Evolutionary conservation across 2,113 vertebrate species (phyloP).

Genomic region (Bagarius yarrelli): DNA sequence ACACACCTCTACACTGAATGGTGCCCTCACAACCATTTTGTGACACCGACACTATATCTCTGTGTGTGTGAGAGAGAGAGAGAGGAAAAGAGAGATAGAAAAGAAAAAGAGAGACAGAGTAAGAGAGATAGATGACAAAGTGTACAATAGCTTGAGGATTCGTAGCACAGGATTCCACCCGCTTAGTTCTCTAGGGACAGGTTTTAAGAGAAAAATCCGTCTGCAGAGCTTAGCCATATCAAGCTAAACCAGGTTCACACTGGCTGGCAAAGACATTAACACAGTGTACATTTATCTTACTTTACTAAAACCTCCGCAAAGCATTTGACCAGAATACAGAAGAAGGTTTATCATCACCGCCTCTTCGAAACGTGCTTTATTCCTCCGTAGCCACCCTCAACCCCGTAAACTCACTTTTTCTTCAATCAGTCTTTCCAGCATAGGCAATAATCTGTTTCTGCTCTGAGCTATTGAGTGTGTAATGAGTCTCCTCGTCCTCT

Average conservation of each 20-base stretch:
- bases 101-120: conserved; percentile 20
- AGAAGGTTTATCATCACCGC: conserved; percentile 54
- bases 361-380: conserved; percentile 35
- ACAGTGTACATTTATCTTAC: conserved; percentile 56
- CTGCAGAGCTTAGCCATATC: conserved; percentile 38
- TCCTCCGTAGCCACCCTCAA: conserved; percentile 2
- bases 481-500: conserved; percentile 47
- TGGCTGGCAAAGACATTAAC: conserved; percentile 44
- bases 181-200: background rate
- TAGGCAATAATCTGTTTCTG: conserved; percentile 46
- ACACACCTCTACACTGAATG: conserved; percentile 31
- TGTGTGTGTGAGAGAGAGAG: background rate
- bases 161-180: background rate
- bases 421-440: conserved; percentile 42
- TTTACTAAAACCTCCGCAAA: conserved; percentile 42
- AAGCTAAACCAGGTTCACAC: conserved; percentile 11
- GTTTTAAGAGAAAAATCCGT: background rate
- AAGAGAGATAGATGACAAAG: background rate
- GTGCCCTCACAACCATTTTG: conserved; percentile 29
- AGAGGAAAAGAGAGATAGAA: conserved; percentile 37
- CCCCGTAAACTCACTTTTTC: conserved; percentile 35
- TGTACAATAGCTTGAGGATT: conserved; percentile 24
- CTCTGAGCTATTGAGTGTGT: conserved; percentile 34
- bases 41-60: conserved; percentile 34
- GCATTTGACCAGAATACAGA: conserved; percentile 37